Evolutionary conservation across 2,797 vertebrate genomes (phyloP).

Genomic region (Sarcophilus harrisii): DNA sequence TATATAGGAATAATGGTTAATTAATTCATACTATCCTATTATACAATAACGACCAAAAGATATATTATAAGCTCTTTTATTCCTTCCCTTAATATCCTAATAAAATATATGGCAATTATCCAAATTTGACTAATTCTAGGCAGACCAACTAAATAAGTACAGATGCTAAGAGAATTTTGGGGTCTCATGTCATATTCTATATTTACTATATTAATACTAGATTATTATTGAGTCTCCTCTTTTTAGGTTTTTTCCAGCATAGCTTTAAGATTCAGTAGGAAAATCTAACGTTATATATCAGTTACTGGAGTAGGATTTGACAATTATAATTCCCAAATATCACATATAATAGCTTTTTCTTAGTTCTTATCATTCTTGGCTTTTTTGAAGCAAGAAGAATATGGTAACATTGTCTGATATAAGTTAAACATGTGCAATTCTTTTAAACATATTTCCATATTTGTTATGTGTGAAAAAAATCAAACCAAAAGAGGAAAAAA

Average conservation of each 20-base stretch:
- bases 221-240: neutral
- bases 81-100: neutral
- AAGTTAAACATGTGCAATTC: no score
- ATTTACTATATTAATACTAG: neutral
- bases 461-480: no score
- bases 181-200: neutral
- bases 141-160: constrained; percentile 45
- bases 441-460: no score
- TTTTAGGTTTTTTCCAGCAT: neutral
- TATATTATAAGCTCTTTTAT: neutral
- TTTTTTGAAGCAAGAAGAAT: neutral
- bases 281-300: neutral
- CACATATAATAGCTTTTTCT: neutral
- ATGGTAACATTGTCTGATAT: neutral
- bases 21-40: constrained; percentile 36
- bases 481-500: no score
- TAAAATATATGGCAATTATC: neutral
- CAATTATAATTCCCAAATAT: neutral
- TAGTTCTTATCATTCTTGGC: neutral
- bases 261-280: neutral
- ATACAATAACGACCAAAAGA: constrained; percentile 19
- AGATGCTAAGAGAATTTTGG: constrained; percentile 21
- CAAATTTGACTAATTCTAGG: constrained; percentile 18
- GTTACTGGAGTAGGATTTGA: neutral
- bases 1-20: constrained; percentile 57